These are phyloP conservation scores for Rhinophrynus dorsalis DNA, from an alignment of 2,797 vertebrate genomes.

Conservation along the genomic window DNA sequence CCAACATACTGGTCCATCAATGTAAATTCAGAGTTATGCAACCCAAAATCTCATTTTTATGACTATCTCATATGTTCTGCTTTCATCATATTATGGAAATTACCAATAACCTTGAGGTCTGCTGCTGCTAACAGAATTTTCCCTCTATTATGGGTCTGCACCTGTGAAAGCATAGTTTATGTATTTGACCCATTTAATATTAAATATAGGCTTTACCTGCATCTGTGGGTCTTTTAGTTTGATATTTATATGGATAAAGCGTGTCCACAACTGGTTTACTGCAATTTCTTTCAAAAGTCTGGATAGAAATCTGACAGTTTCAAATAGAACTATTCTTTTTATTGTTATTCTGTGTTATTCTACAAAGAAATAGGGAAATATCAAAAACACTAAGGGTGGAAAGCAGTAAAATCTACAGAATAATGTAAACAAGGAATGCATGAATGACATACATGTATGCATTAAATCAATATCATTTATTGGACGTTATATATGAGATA, in stretches of 20 bases:
- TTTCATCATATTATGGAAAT: slow-evolving; percentile 1
- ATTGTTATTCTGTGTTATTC: too few species aligned
- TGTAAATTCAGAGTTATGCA: neutral
- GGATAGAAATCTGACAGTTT: too few species aligned
- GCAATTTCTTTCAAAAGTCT: neutral
- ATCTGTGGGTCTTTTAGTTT: neutral
- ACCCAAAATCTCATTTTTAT: neutral
- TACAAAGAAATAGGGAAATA: too few species aligned
- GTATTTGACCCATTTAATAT: slow-evolving; percentile 12
- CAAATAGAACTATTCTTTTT: too few species aligned
- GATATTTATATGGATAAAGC: neutral
- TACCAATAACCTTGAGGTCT: slow-evolving; percentile 8
- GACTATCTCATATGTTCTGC: neutral
- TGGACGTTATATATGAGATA: too few species aligned
- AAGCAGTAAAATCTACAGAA: too few species aligned
- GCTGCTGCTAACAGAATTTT: neutral
- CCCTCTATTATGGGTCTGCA: neutral
- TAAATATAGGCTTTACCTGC: neutral
- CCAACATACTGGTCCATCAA: neutral
- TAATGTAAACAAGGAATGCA: too few species aligned
- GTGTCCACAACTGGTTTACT: neutral
- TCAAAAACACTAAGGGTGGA: too few species aligned
- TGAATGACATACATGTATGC: too few species aligned
- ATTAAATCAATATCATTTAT: too few species aligned
- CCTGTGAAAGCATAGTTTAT: neutral